Conservation (phyloP, 2,113 vertebrate species). For the Excalfactoria chinensis region DNA sequence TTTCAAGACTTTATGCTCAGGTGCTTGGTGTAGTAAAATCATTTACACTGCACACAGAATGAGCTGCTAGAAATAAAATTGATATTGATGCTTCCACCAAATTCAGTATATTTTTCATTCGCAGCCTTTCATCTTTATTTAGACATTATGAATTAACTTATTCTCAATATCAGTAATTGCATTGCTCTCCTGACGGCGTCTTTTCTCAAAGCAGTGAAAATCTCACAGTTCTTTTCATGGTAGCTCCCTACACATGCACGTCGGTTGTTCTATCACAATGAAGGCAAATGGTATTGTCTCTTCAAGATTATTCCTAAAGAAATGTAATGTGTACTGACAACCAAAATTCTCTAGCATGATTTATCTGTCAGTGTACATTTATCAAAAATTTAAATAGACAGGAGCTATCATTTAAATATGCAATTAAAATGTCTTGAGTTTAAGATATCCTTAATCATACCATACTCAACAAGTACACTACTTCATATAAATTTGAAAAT, state of each 20-base stretch:
- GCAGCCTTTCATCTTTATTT: background rate
- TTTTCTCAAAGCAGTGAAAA: background rate
- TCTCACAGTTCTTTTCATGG: background rate
- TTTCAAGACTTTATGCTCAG: background rate
- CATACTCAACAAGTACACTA: background rate
- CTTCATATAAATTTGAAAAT: background rate
- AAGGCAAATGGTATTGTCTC: background rate
- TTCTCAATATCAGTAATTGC: background rate
- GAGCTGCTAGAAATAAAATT: background rate
- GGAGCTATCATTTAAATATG: conserved; percentile 40
- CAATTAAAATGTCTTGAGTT: background rate
- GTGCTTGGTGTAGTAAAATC: background rate
- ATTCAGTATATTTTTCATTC: background rate
- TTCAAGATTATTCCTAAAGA: background rate
- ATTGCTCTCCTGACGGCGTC: background rate
- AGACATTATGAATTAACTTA: background rate
- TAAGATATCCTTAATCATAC: background rate
- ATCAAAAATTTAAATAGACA: conserved; percentile 22
- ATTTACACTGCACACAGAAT: background rate
- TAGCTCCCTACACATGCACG: background rate
- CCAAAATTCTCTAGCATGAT: conserved; percentile 34
- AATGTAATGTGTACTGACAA: background rate
- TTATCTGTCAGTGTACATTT: conserved; percentile 17
- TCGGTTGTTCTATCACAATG: background rate
- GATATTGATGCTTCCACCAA: background rate